A percentile compares a stretch with the other conserved stretches of the same genome.
Conservation (phyloP, 2,888 invertebrate species). For the Plebejus anna region DNA sequence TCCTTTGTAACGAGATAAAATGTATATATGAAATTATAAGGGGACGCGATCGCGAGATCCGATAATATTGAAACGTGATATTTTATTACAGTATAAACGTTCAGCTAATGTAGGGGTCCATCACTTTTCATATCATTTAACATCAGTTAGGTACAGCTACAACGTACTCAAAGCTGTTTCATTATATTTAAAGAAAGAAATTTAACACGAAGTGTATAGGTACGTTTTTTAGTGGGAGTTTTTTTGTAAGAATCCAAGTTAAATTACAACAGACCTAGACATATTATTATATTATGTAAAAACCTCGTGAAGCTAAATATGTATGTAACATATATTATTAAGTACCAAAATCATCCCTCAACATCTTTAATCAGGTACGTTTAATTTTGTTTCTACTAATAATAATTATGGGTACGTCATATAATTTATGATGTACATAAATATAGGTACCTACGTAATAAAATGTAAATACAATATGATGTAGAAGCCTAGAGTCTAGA, state of each 20-base stretch:
- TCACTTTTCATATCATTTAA: conserved; percentile 39
- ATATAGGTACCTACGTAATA: no score
- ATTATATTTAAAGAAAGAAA: not conserved
- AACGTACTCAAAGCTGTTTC: not conserved
- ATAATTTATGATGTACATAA: no score
- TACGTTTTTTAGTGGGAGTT: not conserved
- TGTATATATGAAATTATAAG: conserved; percentile 57
- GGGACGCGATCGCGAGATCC: conserved; percentile 64
- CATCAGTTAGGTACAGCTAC: conserved; percentile 37
- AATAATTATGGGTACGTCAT: no score
- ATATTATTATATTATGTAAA: not conserved
- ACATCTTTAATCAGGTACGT: not conserved
- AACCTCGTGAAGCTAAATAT: not conserved
- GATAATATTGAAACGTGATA: conserved; percentile 72
- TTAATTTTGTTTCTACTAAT: not conserved
- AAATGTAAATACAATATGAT: no score
- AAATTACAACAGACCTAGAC: not conserved
- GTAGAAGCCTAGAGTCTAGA: no score
- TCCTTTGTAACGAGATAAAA: conserved; percentile 69
- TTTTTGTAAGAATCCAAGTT: not conserved
- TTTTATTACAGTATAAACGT: conserved; percentile 58
- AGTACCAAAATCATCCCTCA: not conserved
- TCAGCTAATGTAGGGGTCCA: conserved; percentile 55
- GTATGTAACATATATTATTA: no score
- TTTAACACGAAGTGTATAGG: no score